Percentiles rank a stretch among this genome's conserved stretches.
These are phyloP conservation scores for Ypsolopha scabrella DNA, from an alignment of 2,888 invertebrate genomes.

Conservation along the genomic window DNA sequence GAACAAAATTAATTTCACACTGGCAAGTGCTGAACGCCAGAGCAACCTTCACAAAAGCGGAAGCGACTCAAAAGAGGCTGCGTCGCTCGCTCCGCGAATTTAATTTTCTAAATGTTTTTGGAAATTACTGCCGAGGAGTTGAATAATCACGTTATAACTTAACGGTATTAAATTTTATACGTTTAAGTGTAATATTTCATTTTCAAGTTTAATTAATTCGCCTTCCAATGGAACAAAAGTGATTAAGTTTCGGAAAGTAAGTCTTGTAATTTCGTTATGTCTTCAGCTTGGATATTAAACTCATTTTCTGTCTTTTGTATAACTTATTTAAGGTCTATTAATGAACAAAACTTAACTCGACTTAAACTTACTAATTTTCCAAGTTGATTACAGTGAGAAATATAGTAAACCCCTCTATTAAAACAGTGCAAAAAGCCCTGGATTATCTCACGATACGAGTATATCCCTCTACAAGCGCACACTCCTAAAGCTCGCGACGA, in stretches of 20 bases:
- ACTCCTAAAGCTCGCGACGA: constrained; percentile 34
- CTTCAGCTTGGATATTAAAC: not conserved
- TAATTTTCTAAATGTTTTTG: constrained; percentile 68
- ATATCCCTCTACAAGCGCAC: not conserved
- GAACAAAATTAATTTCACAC: constrained; percentile 71
- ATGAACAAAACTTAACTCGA: no score
- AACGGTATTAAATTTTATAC: constrained; percentile 69
- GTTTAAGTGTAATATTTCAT: constrained; percentile 71
- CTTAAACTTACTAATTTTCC: no score
- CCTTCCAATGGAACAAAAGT: constrained; percentile 28
- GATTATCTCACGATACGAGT: not conserved
- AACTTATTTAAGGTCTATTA: no score
- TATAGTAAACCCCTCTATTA: no score
- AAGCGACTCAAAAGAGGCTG: constrained; percentile 47
- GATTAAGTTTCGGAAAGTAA: constrained; percentile 6
- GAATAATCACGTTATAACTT: constrained; percentile 71
- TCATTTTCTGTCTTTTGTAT: not conserved
- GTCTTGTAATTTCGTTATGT: constrained; percentile 7
- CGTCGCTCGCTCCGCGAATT: constrained; percentile 43
- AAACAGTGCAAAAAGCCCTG: not conserved
- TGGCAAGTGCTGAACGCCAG: constrained; percentile 57
- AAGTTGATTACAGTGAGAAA: no score
- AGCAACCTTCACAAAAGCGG: constrained; percentile 40
- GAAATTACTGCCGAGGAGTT: constrained; percentile 57
- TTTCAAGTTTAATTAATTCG: constrained; percentile 69